Conservation (phyloP, 2,113 vertebrate species). For the Sterna hirundo region DNA sequence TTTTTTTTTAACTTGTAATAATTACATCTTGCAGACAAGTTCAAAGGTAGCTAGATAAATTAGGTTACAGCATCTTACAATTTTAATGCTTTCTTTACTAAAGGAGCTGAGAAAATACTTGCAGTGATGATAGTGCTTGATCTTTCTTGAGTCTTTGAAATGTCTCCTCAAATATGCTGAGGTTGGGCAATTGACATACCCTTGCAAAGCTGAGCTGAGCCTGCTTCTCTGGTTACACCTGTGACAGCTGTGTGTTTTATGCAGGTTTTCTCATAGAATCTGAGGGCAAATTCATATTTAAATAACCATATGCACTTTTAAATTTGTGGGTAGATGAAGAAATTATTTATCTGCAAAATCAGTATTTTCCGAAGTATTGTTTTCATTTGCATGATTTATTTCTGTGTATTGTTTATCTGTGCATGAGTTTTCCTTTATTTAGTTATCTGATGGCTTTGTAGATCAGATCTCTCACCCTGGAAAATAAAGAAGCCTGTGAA, state of each 20-base stretch:
- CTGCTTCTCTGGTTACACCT: conserved; percentile 28
- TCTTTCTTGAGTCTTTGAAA: conserved; percentile 15
- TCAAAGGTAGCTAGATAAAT: not conserved
- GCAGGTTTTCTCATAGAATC: not conserved
- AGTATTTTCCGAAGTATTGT: not conserved
- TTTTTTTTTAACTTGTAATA: not conserved
- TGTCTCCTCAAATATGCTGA: not conserved
- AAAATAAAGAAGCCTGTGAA: not conserved
- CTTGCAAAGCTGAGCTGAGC: not conserved
- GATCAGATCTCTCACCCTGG: not conserved
- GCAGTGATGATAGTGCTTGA: not conserved
- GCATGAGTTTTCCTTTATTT: not conserved
- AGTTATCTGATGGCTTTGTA: not conserved
- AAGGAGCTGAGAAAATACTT: not conserved
- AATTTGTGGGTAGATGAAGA: not conserved
- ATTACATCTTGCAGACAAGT: not conserved
- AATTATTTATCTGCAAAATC: not conserved
- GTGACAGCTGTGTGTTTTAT: not conserved
- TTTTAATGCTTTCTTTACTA: not conserved
- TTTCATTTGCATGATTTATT: not conserved
- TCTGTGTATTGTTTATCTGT: not conserved
- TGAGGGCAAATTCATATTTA: not conserved
- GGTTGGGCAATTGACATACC: not conserved
- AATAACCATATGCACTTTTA: not conserved
- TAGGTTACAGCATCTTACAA: not conserved